Conservation (phyloP, 2,797 vertebrate species). For the Telmatherina bonti region DNA sequence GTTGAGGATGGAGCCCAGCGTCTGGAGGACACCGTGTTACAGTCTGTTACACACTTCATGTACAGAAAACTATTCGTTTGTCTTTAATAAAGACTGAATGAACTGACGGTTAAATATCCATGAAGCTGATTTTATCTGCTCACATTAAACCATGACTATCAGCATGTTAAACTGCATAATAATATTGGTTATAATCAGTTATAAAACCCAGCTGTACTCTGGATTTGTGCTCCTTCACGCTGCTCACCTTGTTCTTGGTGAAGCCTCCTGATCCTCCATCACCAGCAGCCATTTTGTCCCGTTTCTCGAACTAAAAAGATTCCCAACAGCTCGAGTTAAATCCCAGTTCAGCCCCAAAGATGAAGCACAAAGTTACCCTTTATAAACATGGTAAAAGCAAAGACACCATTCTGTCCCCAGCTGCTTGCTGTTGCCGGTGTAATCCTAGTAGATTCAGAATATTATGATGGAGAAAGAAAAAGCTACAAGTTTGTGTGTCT, state of each 20-base stretch:
- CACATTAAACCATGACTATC: background rate
- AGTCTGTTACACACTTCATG: background rate
- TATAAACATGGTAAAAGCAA: too few relatives aligned
- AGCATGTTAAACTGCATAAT: too few relatives aligned
- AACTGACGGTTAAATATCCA: too few relatives aligned
- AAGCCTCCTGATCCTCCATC: conserved; percentile 77
- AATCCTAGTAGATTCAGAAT: background rate
- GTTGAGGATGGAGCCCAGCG: conserved; percentile 91
- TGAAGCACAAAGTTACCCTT: too few relatives aligned
- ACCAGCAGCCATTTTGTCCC: conserved; percentile 65
- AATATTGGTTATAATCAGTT: background rate
- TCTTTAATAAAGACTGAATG: background rate
- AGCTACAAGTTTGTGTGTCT: background rate
- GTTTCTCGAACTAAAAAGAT: conserved; percentile 80
- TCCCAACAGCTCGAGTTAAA: background rate
- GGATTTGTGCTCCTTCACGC: background rate
- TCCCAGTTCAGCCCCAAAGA: background rate
- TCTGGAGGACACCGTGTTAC: conserved; percentile 73
- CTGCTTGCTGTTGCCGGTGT: too few relatives aligned
- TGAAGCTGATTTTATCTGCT: too few relatives aligned
- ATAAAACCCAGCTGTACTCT: background rate
- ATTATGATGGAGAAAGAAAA: background rate
- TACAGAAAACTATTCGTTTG: background rate
- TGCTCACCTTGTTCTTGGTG: conserved; percentile 90
- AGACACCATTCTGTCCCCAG: too few relatives aligned